phyloP scores from a whole-genome alignment of 2,797 vertebrate genomes.

The Spatula versicolor region DNA sequence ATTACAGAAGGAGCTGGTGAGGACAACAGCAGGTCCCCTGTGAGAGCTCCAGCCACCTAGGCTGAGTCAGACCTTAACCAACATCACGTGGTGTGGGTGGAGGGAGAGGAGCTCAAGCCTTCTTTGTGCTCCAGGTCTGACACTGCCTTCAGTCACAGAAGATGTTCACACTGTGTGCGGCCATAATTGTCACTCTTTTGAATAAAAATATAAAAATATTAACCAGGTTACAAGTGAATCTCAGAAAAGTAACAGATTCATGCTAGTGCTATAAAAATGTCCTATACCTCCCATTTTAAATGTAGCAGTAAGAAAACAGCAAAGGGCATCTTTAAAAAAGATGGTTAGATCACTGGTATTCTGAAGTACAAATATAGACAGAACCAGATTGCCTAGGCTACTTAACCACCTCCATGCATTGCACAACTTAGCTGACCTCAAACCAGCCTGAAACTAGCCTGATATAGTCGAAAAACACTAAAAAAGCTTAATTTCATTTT shows the following conservation, averaged over 20 bases:
- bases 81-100: accelerated
- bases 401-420: slow-evolving; percentile 27
- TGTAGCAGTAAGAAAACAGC: neutral
- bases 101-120: neutral
- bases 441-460: slow-evolving; percentile 3
- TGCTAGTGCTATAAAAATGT: neutral
- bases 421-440: slow-evolving; percentile 16
- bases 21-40: neutral
- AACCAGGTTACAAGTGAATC: neutral
- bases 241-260: neutral
- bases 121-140: accelerated
- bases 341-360: neutral
- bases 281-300: neutral
- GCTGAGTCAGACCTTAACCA: neutral
- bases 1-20: neutral
- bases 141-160: accelerated
- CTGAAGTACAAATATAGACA: neutral
- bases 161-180: accelerated
- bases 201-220: neutral
- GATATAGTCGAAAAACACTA: neutral
- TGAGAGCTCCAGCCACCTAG: accelerated
- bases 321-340: neutral
- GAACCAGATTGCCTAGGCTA: slow-evolving; percentile 7
- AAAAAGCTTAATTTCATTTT: neutral
- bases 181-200: neutral